Evolutionary conservation across 2,113 vertebrate genomes (phyloP).

Genomic region (Rynchops niger): DNA sequence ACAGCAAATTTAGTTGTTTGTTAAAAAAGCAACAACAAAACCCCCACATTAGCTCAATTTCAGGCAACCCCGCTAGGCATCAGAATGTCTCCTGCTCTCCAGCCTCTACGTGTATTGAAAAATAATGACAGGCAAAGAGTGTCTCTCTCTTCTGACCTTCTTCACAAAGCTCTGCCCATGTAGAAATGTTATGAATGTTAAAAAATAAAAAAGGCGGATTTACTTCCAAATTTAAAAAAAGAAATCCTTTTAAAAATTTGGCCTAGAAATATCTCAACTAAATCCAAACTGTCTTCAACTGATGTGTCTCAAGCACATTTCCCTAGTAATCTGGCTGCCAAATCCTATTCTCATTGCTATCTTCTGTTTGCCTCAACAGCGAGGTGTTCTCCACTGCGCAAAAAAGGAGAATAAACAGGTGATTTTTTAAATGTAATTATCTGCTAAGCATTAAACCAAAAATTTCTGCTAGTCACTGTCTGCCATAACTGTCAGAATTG

Average conservation of each 20-base stretch:
- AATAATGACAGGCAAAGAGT: neutral
- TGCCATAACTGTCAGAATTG: neutral
- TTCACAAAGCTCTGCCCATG: neutral
- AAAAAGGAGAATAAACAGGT: neutral
- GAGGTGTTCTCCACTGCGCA: neutral
- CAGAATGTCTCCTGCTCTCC: neutral
- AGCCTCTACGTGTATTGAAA: neutral
- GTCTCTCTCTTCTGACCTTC: neutral
- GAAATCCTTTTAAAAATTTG: neutral
- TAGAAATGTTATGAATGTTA: neutral
- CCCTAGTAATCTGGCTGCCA: neutral
- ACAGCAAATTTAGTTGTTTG: neutral
- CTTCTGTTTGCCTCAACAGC: neutral
- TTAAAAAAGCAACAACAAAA: neutral
- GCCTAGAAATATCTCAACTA: neutral
- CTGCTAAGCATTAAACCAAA: neutral
- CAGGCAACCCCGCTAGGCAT: neutral
- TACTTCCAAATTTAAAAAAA: neutral
- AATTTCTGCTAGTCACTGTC: neutral
- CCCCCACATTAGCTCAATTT: neutral
- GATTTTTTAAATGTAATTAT: neutral
- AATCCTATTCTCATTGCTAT: neutral
- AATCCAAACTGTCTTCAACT: neutral
- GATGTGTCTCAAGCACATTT: neutral
- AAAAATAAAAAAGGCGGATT: rapidly evolving